Evolutionary conservation across 2,797 vertebrate genomes (phyloP).

Genomic region (Microchirus variegatus): DNA sequence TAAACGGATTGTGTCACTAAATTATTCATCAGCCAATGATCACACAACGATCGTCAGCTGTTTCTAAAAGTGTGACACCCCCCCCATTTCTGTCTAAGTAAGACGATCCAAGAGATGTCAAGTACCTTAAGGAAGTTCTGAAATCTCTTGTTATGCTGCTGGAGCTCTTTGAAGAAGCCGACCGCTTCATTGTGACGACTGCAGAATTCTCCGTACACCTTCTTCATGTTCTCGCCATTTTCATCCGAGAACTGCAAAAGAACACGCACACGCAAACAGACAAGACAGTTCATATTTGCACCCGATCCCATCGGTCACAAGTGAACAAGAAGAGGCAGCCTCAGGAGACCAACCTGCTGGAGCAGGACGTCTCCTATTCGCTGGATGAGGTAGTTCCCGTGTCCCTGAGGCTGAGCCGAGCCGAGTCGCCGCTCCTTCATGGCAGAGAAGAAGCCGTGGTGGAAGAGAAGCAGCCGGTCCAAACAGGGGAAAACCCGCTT

Average conservation of each 20-base stretch:
- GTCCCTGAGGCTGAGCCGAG: constrained; percentile 77
- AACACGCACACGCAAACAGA: no score
- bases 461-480: constrained; percentile 90
- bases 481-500: constrained; percentile 94
- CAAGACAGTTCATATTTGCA: rapidly evolving
- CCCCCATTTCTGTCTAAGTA: no score
- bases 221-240: constrained; percentile 90
- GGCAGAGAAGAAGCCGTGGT: constrained; percentile 86
- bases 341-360: constrained; percentile 82
- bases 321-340: neutral
- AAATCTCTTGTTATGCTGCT: constrained; percentile 95
- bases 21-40: no score
- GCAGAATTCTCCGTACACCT: constrained; percentile 95
- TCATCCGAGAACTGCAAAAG: constrained; percentile 91
- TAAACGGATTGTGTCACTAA: no score
- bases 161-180: constrained; percentile 93
- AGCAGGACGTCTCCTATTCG: constrained; percentile 90
- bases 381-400: constrained; percentile 90
- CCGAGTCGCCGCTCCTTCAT: constrained; percentile 89
- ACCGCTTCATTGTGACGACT: constrained; percentile 94
- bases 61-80: no score
- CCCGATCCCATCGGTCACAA: no score
- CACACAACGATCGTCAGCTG: no score
- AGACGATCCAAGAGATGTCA: neutral
- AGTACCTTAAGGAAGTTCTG: constrained; percentile 94